These are phyloP conservation scores for Pelosia muscerda DNA, from an alignment of 2,888 invertebrate species.

Conservation along the genomic window DNA sequence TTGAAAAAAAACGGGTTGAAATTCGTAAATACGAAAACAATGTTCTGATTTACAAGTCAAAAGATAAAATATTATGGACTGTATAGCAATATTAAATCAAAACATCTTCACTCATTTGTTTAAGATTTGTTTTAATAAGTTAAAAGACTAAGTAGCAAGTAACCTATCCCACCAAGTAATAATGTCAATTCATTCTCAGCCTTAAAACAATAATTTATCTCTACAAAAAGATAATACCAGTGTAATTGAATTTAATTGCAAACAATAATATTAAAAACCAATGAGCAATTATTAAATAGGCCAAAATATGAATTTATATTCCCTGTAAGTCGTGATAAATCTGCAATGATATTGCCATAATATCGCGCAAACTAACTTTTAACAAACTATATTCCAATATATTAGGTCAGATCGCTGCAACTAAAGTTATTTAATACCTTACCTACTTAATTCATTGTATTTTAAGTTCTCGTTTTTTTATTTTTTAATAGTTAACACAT, in stretches of 20 bases:
- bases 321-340: background rate
- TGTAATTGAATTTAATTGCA: background rate
- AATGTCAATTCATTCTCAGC: slow-evolving; percentile 13
- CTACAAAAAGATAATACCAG: background rate
- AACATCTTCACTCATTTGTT: background rate
- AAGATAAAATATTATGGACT: background rate
- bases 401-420: slow-evolving; percentile 25
- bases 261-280: background rate
- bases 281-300: slow-evolving; percentile 6
- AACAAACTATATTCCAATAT: background rate
- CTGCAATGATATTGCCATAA: background rate
- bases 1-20: too few relatives aligned
- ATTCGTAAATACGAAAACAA: background rate
- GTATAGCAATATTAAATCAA: background rate
- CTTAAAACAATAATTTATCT: background rate
- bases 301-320: background rate
- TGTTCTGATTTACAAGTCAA: background rate
- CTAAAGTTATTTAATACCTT: slow-evolving; percentile 17
- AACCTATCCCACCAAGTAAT: background rate
- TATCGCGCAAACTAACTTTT: background rate
- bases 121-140: background rate
- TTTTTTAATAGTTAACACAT: slow-evolving; percentile 51
- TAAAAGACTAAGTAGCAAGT: background rate
- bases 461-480: slow-evolving; percentile 17
- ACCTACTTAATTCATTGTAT: slow-evolving; percentile 26